Conservation (phyloP, 1,140 invertebrate genomes). For the Drosophila kanapiae region DNA sequence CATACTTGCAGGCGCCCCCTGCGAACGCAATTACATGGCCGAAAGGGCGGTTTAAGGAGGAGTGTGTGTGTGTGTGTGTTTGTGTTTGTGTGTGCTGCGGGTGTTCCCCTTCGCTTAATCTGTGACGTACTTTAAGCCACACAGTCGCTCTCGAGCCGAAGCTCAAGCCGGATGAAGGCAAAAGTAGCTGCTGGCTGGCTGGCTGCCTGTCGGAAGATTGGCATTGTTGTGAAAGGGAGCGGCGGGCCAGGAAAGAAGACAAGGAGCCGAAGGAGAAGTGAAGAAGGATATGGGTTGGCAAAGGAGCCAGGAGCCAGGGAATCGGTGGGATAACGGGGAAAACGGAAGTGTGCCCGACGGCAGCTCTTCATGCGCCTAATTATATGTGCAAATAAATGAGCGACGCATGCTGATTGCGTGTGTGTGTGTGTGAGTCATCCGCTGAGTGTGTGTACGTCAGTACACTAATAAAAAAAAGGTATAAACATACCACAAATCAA, state of each 20-base stretch:
- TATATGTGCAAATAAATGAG: conserved; percentile 85
- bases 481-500: neutral
- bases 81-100: neutral
- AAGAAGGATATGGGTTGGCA: conserved; percentile 4
- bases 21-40: conserved; percentile 14
- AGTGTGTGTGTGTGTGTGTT: neutral
- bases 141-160: conserved; percentile 31
- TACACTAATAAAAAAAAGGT: neutral
- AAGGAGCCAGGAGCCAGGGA: neutral
- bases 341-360: conserved; percentile 70
- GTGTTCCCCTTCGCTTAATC: conserved; percentile 35
- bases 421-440: conserved; percentile 43
- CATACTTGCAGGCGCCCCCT: conserved; percentile 54
- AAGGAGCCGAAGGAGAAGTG: conserved; percentile 5
- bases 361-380: conserved; percentile 73
- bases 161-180: conserved; percentile 27
- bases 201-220: conserved; percentile 20
- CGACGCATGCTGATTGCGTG: conserved; percentile 67
- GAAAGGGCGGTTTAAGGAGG: neutral
- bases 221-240: conserved; percentile 29
- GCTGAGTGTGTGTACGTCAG: conserved; percentile 7
- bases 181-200: conserved; percentile 24
- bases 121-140: conserved; percentile 45
- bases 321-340: conserved; percentile 1
- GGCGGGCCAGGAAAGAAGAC: neutral